Conservation (phyloP, 2,888 invertebrate species). For the Chirona hameri region DNA sequence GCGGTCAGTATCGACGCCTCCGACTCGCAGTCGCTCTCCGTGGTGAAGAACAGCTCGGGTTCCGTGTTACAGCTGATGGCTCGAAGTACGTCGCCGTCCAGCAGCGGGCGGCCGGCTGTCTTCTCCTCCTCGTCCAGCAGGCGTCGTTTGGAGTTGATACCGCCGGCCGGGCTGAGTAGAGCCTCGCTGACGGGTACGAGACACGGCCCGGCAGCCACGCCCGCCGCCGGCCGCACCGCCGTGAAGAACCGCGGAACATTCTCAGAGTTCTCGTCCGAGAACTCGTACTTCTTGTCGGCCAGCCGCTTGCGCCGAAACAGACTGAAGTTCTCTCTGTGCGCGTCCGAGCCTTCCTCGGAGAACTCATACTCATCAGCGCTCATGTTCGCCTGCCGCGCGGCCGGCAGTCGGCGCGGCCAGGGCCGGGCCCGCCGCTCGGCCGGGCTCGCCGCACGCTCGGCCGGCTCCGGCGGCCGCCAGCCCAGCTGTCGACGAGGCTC, state of each 20-base stretch:
- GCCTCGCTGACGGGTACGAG: slow-evolving; percentile 3
- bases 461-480: slow-evolving; percentile 7
- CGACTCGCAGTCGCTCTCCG: slow-evolving; percentile 10
- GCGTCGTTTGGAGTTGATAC: background rate
- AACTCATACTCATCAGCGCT: slow-evolving; percentile 79
- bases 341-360: slow-evolving; percentile 70
- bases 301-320: slow-evolving; percentile 76
- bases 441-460: slow-evolving; percentile 4
- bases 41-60: slow-evolving; percentile 2
- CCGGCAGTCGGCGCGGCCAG: slow-evolving; percentile 26
- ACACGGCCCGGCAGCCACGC: background rate
- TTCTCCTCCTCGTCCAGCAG: background rate
- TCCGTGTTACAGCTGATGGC: slow-evolving; percentile 28
- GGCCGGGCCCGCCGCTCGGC: slow-evolving; percentile 25
- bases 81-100: slow-evolving; percentile 23
- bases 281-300: slow-evolving; percentile 89
- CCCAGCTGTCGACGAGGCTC: background rate
- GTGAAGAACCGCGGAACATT: slow-evolving; percentile 39
- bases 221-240: slow-evolving; percentile 36
- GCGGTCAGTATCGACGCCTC: slow-evolving; percentile 23
- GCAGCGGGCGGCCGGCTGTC: background rate
- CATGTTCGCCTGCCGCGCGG: slow-evolving; percentile 32
- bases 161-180: slow-evolving; percentile 27
- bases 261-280: slow-evolving; percentile 47
- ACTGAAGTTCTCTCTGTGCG: slow-evolving; percentile 77